A percentile compares a stretch with the other conserved stretches of the same genome.
These are phyloP conservation scores for Neelides folsomi DNA, from an alignment of 2,888 invertebrate species.

Conservation along the genomic window DNA sequence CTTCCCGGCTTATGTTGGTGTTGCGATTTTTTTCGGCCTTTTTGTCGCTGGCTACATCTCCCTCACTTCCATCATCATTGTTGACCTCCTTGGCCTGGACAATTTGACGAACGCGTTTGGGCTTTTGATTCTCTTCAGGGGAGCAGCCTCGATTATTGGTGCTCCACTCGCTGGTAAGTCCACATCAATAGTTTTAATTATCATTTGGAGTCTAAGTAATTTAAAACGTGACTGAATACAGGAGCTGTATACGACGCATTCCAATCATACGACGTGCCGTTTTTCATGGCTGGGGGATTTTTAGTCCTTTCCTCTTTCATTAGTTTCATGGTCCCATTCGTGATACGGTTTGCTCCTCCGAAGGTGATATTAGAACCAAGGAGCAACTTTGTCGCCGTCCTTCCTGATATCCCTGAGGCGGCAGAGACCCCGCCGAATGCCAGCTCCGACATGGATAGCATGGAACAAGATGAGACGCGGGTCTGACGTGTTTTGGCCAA, in stretches of 20 bases:
- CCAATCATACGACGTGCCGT: slow-evolving; percentile 67
- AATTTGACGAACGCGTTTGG: slow-evolving; percentile 96
- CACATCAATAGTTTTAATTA: background rate
- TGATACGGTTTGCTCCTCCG: slow-evolving; percentile 27
- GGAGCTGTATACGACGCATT: slow-evolving; percentile 85
- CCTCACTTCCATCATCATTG: slow-evolving; percentile 90
- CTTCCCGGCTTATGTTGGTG: slow-evolving; percentile 60
- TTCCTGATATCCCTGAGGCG: slow-evolving; percentile 32
- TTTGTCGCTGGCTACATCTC: slow-evolving; percentile 93
- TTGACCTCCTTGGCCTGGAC: slow-evolving; percentile 88
- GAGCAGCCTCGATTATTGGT: slow-evolving; percentile 74
- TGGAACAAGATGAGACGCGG: slow-evolving; percentile 4
- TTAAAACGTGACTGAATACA: slow-evolving; percentile 35
- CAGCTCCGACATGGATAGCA: slow-evolving; percentile 16
- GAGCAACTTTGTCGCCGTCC: slow-evolving; percentile 13
- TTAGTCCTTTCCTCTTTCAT: slow-evolving; percentile 72
- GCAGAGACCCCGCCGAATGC: slow-evolving; percentile 21
- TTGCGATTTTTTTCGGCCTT: slow-evolving; percentile 78
- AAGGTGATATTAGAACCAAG: slow-evolving; percentile 25
- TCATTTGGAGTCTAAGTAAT: background rate
- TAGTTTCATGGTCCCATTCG: slow-evolving; percentile 43
- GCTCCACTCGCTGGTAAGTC: slow-evolving; percentile 41
- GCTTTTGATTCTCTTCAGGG: slow-evolving; percentile 84
- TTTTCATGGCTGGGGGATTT: slow-evolving; percentile 80
- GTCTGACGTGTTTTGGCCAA: slow-evolving; percentile 1